Evolutionary conservation across 1,140 invertebrate genomes (phyloP), one percentile per base, ranked within the genome.

Genomic region (Drosophila sproati): DNA sequence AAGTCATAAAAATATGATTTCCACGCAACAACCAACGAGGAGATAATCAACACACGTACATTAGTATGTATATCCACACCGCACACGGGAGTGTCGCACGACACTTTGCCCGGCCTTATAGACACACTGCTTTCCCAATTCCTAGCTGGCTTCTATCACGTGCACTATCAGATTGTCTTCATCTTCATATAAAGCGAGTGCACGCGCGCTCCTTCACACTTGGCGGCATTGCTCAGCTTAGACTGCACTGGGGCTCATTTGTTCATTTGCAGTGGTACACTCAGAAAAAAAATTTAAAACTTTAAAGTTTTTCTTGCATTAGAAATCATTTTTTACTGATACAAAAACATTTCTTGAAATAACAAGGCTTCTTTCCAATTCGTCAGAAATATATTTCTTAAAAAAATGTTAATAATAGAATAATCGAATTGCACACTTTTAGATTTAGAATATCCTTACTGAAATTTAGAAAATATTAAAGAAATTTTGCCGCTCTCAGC

Each of bases 1-100:
- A 89, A 89, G 56, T 51, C 73, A 91, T 89, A 91, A 88, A 89
- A 91, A 89, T 91, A 91, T 89, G 68, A 82, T 57, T 55, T 62
- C 7, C 43, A 29, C 32, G 51, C 29, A 70, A 68, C 34, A 20
- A 20, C 20, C 20, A 20, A 20, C 20, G 20, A 20, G 20, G 20
- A 20, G 20, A 20, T 20, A 20, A 48, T 4, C 37, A 39, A 34
- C 68, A 62, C 80, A 88, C 77, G 73, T 80, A 80, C 54, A 39
- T 31, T 12, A 0, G 12, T 12, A 12, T 12, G 12, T 12, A 20
- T 20, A 20, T 20, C 20, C 20, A 20, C 20, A 20, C 20, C 20
- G 20, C 20, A 83, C 73, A 83, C 73, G 76, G 62, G 63, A 50
- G 52, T 72, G 69, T 57, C 62, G 62, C 54, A 43, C 70, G 70